Base-by-base conservation (phyloP, 1,140 invertebrate species). In the Melitaea cinxia region DNA sequence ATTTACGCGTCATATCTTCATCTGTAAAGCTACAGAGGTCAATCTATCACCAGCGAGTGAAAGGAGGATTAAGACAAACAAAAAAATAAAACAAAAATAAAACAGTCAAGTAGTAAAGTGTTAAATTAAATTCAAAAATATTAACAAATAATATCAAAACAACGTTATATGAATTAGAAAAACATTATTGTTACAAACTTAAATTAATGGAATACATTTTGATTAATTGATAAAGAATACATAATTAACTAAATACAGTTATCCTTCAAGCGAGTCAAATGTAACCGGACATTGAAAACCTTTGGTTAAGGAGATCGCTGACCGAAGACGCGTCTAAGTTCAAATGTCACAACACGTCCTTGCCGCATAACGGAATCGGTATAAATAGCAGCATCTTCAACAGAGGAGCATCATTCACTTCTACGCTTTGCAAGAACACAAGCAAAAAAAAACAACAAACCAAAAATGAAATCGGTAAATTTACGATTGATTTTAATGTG, bases 381-480 rank as follows among this genome's bases (percentile, higher is more conserved):
- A 88, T 88, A 90, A 83, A 88, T 80, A 76, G 45, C 49, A 24
- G 47, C 28, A 53, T 71, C 70, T 49, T 52, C 73, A 30, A 56
- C 59, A 30, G 60, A 63, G 61, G 26, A 61, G 78, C 77, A 86
- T 88, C 85, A 90, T 84, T 90, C 82, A 74, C 68, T 85, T 68
- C 68, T 65, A 78, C 75, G 83, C 71, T 59, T 85, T 75, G 53
- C 67, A 66, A 67, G 73, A 69, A 67, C 69, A 65, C 54, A 70
- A 73, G 78, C 73, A 72, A 73, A n/a, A n/a, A n/a, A n/a, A 78
- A 76, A 59, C 65, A 77, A 75, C 65, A 61, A 65, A 69, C 56
- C 75, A 81, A 88, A n/a, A 86, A 90, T 90, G 86, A 90, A 90
- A 89, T 88, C 85, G 81, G 86, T 90, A 87, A 75, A 83, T 86